Evolutionary conservation across 2,113 vertebrate genomes (phyloP).

Genomic region (Heteronetta atricapilla): DNA sequence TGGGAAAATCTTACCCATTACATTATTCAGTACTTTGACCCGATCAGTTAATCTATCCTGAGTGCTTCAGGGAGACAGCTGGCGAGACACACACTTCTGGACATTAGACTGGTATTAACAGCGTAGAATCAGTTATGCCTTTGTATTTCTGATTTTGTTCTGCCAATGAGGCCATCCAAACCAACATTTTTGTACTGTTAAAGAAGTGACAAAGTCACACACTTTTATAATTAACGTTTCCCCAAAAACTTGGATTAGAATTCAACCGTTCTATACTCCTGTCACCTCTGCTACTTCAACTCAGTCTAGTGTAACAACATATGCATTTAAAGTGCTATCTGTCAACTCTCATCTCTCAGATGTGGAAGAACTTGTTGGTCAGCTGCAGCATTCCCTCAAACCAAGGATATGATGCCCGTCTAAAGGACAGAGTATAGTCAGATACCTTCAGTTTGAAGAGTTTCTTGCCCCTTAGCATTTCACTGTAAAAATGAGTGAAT

Average conservation of each 20-base stretch:
- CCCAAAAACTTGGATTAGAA: background rate
- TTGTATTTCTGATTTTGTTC: background rate
- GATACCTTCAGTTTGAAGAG: background rate
- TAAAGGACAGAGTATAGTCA: background rate
- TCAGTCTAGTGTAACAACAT: background rate
- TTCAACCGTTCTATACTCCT: background rate
- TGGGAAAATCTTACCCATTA: background rate
- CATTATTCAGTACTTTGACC: background rate
- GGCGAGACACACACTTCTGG: background rate
- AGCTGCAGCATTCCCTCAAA: background rate
- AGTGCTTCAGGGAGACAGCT: background rate
- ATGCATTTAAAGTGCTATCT: conserved; percentile 42
- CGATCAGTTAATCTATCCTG: background rate
- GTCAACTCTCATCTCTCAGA: background rate
- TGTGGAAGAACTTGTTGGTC: background rate
- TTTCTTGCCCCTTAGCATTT: background rate
- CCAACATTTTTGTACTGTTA: background rate
- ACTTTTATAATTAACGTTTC: conserved; percentile 1
- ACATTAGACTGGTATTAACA: background rate
- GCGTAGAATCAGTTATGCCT: background rate
- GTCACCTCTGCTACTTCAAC: conserved; percentile 23
- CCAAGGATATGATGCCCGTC: background rate
- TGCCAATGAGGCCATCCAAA: background rate
- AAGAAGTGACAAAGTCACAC: background rate
- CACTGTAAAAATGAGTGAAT: background rate